Conservation (phyloP, 2,113 vertebrate genomes). For the Macquaria australasica region DNA sequence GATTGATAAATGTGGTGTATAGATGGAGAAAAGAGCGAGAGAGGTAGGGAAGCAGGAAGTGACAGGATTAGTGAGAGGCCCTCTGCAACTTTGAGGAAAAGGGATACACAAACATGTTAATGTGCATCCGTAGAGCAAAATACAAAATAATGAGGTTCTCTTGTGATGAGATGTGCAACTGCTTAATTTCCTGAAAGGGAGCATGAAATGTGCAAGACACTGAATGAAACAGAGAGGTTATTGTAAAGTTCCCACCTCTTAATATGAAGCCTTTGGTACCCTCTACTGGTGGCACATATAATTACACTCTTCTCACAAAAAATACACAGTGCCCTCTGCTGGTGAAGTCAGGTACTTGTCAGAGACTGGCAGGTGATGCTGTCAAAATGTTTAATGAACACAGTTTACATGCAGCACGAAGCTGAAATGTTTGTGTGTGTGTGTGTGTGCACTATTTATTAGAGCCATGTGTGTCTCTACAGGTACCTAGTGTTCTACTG, state of each 20-base stretch:
- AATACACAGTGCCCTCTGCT: constrained; percentile 60
- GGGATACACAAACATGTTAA: not conserved
- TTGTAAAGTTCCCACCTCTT: not conserved
- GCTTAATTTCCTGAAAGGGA: constrained; percentile 3
- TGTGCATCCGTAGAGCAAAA: not conserved
- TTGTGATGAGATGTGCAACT: not conserved
- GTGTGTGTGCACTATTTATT: not conserved
- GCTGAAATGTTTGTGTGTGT: not conserved
- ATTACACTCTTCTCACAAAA: constrained; percentile 19
- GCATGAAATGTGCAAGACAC: constrained; percentile 12
- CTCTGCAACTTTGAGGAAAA: not conserved
- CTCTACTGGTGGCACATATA: constrained; percentile 60
- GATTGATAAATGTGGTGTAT: not conserved
- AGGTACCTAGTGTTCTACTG: constrained; percentile 97
- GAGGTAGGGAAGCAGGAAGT: not conserved
- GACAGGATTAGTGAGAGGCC: not conserved
- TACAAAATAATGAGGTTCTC: not conserved
- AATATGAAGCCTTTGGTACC: constrained; percentile 33
- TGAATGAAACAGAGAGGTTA: constrained; percentile 10
- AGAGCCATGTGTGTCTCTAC: constrained; percentile 41
- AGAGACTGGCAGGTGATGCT: not conserved
- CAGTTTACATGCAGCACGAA: not conserved
- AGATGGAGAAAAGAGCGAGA: not conserved
- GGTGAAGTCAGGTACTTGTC: constrained; percentile 20
- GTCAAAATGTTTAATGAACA: constrained; percentile 10